Evolutionary conservation across 2,888 invertebrate species (phyloP), one percentile per base, ranked within the genome.

Genomic region (Homarus gammarus): DNA sequence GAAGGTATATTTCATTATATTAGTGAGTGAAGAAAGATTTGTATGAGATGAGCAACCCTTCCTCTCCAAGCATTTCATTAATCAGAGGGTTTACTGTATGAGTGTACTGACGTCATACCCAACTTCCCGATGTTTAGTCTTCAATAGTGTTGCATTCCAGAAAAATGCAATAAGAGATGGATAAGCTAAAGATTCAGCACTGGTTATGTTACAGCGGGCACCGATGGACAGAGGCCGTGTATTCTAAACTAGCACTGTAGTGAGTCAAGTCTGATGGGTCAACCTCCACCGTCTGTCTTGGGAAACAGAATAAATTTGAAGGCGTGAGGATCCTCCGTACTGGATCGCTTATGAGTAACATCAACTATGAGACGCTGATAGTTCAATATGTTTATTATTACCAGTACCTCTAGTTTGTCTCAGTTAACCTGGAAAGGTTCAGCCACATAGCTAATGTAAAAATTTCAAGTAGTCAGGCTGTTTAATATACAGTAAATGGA

Each of bases 101-200:
- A 27, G 8, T n/a, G 10, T n/a, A n/a, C 5, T 0, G 64, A 64
- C 0, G n/a, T n/a, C 27, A 6, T n/a, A 27, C 12, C 64, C 3
- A 64, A 27, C 64, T 27, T 5, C 22, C 27, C 27, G n/a, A 64
- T n/a, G 27, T 27, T 64, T 64, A 64, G 64, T 64, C 64, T 64
- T 64, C 27, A 27, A 31, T 27, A 44, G 64, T 27, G 27, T 27
- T 64, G 31, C 64, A 64, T 64, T 64, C 64, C 64, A 64, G 27
- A 64, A 64, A 27, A 27, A 64, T 64, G 64, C 64, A n/a, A 64
- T 64, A 64, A 64, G 64, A 64, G 27, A 64, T 27, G 27, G 27
- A 12, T 64, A 64, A 64, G 64, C 64, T 27, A 64, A 64, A 64
- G n/a, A 64, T 64, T 64, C 64, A 27, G 64, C 64, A 27, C 64